phyloP scores from a whole-genome alignment of 2,113 vertebrate genomes.

The Otis tarda region DNA sequence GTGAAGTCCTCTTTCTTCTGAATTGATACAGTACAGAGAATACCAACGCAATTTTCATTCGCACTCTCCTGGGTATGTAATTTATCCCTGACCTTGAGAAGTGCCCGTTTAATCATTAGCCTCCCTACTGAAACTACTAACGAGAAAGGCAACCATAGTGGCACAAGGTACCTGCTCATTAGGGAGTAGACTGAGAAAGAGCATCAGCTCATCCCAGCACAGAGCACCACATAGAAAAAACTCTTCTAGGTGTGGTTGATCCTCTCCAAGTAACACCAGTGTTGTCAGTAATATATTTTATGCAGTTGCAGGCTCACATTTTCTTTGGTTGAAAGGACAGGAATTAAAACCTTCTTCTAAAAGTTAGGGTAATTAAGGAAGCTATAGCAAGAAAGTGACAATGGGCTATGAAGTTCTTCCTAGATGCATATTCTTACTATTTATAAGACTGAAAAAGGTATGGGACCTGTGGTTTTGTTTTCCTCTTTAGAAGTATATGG shows the following conservation, averaged over 20 bases:
- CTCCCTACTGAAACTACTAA: neutral
- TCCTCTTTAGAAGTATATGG: neutral
- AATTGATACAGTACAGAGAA: neutral
- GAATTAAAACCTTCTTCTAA: neutral
- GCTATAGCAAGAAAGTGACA: neutral
- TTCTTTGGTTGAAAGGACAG: neutral
- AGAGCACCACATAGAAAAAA: neutral
- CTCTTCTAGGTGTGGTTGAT: neutral
- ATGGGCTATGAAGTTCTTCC: neutral
- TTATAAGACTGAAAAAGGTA: neutral
- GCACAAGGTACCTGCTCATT: neutral
- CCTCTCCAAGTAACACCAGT: neutral
- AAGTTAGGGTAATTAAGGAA: neutral
- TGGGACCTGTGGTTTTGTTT: neutral
- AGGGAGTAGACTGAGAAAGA: neutral
- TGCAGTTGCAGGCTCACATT: neutral
- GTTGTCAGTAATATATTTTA: neutral
- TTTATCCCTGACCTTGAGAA: constrained; percentile 23
- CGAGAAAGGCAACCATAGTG: constrained; percentile 3
- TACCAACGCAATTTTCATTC: neutral
- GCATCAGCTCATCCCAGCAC: neutral
- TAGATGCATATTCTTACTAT: neutral
- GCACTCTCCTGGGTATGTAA: neutral
- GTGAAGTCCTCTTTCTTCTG: neutral
- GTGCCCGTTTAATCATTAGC: neutral